Conservation (phyloP, 2,888 invertebrate species). For the Idaea dimidiata region DNA sequence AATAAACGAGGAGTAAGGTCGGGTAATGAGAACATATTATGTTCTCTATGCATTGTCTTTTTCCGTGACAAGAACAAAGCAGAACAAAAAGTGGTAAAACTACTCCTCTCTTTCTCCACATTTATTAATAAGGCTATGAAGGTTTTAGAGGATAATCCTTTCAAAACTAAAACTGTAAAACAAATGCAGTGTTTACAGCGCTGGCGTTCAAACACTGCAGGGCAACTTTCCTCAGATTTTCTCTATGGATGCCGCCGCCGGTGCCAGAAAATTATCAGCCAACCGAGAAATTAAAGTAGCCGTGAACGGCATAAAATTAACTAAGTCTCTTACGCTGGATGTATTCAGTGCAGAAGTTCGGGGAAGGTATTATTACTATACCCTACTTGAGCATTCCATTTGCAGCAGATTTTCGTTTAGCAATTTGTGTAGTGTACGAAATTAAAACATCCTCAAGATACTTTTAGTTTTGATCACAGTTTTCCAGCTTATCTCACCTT, state of each 20-base stretch:
- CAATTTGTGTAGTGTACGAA: slow-evolving; percentile 12
- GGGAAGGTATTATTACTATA: background rate
- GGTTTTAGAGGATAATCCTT: background rate
- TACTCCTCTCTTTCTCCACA: no score
- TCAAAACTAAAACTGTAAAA: slow-evolving; percentile 16
- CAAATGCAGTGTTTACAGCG: slow-evolving; percentile 37
- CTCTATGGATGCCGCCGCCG: slow-evolving; percentile 58
- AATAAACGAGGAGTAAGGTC: no score
- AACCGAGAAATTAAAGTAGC: slow-evolving; percentile 73
- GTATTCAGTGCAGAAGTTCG: slow-evolving; percentile 11
- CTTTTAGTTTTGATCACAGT: background rate
- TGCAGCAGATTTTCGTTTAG: slow-evolving; percentile 8
- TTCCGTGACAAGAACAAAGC: no score
- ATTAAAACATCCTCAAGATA: background rate
- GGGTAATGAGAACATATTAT: no score
- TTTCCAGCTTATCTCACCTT: background rate
- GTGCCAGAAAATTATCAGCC: slow-evolving; percentile 71
- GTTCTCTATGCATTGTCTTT: no score
- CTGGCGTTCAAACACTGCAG: slow-evolving; percentile 56
- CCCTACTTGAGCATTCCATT: slow-evolving; percentile 1
- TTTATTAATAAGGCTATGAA: background rate
- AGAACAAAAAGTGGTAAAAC: no score
- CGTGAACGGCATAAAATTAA: slow-evolving; percentile 77
- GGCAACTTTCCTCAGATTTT: slow-evolving; percentile 59
- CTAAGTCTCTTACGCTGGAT: slow-evolving; percentile 48